Conservation (phyloP, 2,113 vertebrate genomes). For the Natator depressus region DNA sequence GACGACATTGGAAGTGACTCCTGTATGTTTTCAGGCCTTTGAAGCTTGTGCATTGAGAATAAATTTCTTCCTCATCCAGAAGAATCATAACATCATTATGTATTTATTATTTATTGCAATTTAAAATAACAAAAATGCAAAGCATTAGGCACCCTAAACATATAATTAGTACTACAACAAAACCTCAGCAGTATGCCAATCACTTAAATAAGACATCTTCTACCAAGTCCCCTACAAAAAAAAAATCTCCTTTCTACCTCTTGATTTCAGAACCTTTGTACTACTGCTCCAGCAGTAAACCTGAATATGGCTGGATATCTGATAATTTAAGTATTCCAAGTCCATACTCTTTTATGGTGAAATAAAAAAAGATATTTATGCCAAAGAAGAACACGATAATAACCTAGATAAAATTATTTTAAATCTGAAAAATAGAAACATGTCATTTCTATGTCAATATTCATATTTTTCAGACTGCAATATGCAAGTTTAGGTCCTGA, state of each 20-base stretch:
- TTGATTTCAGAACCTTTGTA: not conserved
- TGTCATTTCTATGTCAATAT: not conserved
- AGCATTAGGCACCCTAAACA: fast-evolving
- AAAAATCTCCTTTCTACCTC: not conserved
- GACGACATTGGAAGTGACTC: not conserved
- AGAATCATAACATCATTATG: not conserved
- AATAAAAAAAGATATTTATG: not conserved
- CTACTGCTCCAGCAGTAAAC: not conserved
- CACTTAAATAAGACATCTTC: not conserved
- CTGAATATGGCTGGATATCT: not conserved
- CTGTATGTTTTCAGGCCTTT: not conserved
- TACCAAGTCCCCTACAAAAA: not conserved
- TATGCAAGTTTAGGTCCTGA: not conserved
- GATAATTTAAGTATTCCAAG: not conserved
- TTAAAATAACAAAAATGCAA: not conserved
- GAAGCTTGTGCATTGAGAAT: not conserved
- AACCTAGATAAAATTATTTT: not conserved
- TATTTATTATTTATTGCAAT: not conserved
- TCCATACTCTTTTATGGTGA: not conserved
- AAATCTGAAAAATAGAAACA: not conserved
- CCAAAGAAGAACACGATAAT: not conserved
- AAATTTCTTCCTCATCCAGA: not conserved
- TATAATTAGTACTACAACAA: not conserved
- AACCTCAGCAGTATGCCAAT: not conserved
- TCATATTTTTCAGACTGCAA: not conserved